phyloP scores from a whole-genome alignment of 2,113 vertebrate species.

The Desmodus rotundus region DNA sequence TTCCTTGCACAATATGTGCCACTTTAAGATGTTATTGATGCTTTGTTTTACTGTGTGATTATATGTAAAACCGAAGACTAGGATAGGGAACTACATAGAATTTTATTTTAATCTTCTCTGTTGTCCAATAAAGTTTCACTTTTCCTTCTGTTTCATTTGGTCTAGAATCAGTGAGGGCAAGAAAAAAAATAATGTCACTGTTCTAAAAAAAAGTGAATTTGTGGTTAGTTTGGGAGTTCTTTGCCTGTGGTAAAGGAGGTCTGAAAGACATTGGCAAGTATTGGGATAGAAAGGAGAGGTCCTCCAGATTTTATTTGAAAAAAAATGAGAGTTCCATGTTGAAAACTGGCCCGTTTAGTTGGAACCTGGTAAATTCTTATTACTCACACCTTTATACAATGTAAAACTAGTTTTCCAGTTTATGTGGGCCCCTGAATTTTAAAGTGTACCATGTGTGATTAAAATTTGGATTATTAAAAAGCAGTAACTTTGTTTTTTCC shows the following conservation, averaged over 20 bases:
- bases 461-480: constrained; percentile 20
- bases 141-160: constrained; percentile 1
- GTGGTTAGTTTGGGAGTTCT: not conserved
- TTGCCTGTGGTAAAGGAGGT: not conserved
- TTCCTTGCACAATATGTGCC: not conserved
- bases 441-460: constrained; percentile 8
- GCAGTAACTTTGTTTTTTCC: not conserved
- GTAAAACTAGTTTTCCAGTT: not conserved
- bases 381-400: not conserved
- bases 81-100: not conserved
- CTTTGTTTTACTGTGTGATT: not conserved
- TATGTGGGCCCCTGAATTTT: not conserved
- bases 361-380: not conserved
- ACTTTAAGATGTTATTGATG: not conserved
- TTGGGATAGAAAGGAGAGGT: not conserved
- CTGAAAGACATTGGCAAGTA: not conserved
- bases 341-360: not conserved
- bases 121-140: not conserved
- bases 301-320: not conserved
- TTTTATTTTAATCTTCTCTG: not conserved
- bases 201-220: not conserved
- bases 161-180: not conserved
- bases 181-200: not conserved
- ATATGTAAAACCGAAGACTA: not conserved
- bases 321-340: constrained; percentile 5